Base-by-base conservation (phyloP, 2,113 vertebrate genomes). In the Psephotus haematonotus region DNA sequence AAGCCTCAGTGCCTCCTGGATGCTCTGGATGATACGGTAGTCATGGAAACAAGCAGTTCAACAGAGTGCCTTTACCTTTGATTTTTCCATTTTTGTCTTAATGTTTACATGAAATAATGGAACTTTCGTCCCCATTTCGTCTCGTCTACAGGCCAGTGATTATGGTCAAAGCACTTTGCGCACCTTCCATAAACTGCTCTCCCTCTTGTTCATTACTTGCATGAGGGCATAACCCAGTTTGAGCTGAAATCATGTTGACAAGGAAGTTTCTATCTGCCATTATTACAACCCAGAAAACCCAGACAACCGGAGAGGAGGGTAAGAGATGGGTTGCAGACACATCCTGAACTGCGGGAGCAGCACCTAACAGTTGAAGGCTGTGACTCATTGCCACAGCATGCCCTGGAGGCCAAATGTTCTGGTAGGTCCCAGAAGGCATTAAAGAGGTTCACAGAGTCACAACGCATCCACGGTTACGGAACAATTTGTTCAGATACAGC, bases 1-100 rank as follows among this genome's bases (percentile, higher is more conserved):
- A 96, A 94, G 78, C 64, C 77, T 85, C 14, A 31, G n/a, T 92
- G 87, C 68, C 77, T 95, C 62, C 57, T 1, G 3, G 75, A 81
- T 74, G 43, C 57, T 86, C 65, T 70, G 68, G 90, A 35, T 79
- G 55, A 90, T 70, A 46, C 7, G 0, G 95, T 97, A 94, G 52
- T 78, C 92, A 97, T 96, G 88, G 92, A 86, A 97, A 97, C 96
- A 86, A 64, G 91, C 86, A 91, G 49, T 86, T 92, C 81, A 81
- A 92, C 64, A 90, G 74, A 96, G 91, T 53, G 94, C 86, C 39
- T 96, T 90, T 90, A 95, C 95, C 82, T 97, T 95, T 94, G 88
- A 35, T 96, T 97, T 95, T 94, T 94, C 75, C 63, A 83, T 77
- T 88, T 92, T 72, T 90, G 44, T 52, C 80, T 67, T 76, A 78